These are phyloP conservation scores for Harpagifer antarcticus DNA, from an alignment of 2,797 vertebrate genomes.

Conservation along the genomic window DNA sequence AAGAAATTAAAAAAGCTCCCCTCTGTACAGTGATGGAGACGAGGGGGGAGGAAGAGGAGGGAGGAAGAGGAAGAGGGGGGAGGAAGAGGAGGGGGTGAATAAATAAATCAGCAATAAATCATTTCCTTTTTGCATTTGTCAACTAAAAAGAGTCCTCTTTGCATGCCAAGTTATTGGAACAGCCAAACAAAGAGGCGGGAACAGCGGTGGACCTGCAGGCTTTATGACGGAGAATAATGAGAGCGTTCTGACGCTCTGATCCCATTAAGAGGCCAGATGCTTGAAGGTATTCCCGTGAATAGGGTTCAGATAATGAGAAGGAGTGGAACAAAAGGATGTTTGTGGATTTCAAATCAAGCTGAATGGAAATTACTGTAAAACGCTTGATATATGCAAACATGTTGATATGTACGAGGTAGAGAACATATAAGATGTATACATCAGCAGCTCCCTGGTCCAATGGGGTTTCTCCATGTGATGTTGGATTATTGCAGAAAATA, in stretches of 20 bases:
- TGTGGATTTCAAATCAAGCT: slow-evolving; percentile 25
- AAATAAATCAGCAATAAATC: slow-evolving; percentile 88
- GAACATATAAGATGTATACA: neutral
- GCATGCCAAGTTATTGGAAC: slow-evolving; percentile 86
- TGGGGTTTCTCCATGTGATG: no score
- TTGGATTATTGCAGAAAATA: no score
- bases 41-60: slow-evolving; percentile 73
- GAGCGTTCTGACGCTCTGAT: slow-evolving; percentile 78
- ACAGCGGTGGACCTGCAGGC: slow-evolving; percentile 81
- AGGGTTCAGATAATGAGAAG: slow-evolving; percentile 77
- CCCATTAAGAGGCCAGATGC: slow-evolving; percentile 84
- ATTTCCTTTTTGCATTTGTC: slow-evolving; percentile 87
- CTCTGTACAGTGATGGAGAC: slow-evolving; percentile 82
- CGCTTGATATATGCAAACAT: slow-evolving; percentile 5
- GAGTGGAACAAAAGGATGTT: slow-evolving; percentile 56
- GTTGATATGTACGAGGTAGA: neutral
- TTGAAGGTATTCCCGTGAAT: slow-evolving; percentile 80
- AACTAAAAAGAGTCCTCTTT: slow-evolving; percentile 83
- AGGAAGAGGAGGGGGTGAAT: slow-evolving; percentile 77
- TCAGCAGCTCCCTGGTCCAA: neutral
- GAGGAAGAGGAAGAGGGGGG: slow-evolving; percentile 74
- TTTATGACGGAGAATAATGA: slow-evolving; percentile 84
- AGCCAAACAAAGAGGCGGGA: slow-evolving; percentile 82
- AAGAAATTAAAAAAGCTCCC: slow-evolving; percentile 84
- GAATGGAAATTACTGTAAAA: slow-evolving; percentile 35